Conservation (phyloP, 2,797 vertebrate species). For the Sebastes dallii region DNA sequence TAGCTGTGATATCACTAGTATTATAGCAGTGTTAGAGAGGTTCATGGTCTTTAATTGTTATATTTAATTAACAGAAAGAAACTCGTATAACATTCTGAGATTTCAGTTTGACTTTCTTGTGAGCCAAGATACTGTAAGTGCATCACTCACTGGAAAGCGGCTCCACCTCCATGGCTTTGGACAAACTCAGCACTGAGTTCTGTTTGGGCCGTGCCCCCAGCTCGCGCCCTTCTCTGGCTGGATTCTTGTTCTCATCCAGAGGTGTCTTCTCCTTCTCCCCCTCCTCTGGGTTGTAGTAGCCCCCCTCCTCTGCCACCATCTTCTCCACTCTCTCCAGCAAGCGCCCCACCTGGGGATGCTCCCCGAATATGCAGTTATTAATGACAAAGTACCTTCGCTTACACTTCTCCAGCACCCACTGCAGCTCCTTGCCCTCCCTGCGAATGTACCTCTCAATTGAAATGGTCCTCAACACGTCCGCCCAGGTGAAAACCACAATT, state of each 20-base stretch:
- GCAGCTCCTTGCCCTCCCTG: conserved; percentile 80
- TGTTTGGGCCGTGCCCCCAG: conserved; percentile 81
- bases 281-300: conserved; percentile 58
- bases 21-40: background rate
- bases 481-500: conserved; percentile 85
- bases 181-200: conserved; percentile 65
- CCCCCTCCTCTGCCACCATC: conserved; percentile 80
- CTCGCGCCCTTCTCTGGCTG: conserved; percentile 56
- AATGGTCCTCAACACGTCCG: conserved; percentile 75
- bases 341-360: conserved; percentile 76
- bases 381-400: conserved; percentile 81
- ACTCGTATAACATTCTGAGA: background rate
- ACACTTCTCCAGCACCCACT: conserved; percentile 83
- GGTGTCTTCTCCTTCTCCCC: conserved; percentile 51
- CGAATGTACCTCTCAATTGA: conserved; percentile 84
- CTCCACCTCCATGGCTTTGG: conserved; percentile 58
- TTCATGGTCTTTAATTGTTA: background rate
- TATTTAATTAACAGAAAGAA: background rate
- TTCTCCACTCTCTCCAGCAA: conserved; percentile 82
- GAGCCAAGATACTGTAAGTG: background rate
- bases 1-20: background rate
- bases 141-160: conserved; percentile 70
- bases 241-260: conserved; percentile 64
- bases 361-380: conserved; percentile 81
- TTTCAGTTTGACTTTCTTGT: background rate